Percentiles rank a stretch among this genome's conserved stretches.
phyloP scores from a whole-genome alignment of 2,797 vertebrate genomes.

The Chaenodraco wilsoni region DNA sequence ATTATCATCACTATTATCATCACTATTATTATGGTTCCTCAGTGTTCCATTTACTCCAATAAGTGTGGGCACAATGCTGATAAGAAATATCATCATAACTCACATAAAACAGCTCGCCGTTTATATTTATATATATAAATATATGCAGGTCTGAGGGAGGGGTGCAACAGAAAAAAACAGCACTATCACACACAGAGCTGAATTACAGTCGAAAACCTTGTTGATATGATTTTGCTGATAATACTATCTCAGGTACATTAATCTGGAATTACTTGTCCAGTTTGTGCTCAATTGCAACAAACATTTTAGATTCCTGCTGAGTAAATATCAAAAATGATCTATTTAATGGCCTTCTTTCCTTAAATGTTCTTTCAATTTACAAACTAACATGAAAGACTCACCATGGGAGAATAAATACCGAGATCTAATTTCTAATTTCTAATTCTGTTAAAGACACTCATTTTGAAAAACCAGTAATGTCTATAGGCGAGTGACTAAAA shows the following conservation, averaged over 20 bases:
- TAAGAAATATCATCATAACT: slow-evolving; percentile 47
- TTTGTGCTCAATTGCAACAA: slow-evolving; percentile 83
- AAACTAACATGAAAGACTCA: slow-evolving; percentile 29
- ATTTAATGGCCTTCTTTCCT: slow-evolving; percentile 20
- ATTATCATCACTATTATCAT: slow-evolving; percentile 57
- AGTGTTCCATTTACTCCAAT: slow-evolving; percentile 34
- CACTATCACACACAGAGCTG: slow-evolving; percentile 54
- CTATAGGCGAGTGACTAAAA: slow-evolving; percentile 65
- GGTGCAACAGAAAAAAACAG: slow-evolving; percentile 31
- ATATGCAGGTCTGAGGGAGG: slow-evolving; percentile 32
- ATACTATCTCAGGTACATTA: slow-evolving; percentile 54
- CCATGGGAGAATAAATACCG: slow-evolving; percentile 32
- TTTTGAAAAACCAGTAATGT: slow-evolving; percentile 55
- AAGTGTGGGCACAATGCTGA: slow-evolving; percentile 40
- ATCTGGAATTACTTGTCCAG: slow-evolving; percentile 60
- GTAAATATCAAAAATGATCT: slow-evolving; percentile 33
- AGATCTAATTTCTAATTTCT: slow-evolving; percentile 24
- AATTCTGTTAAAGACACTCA: slow-evolving; percentile 52
- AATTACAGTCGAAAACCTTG: slow-evolving; percentile 34
- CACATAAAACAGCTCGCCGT: slow-evolving; percentile 47
- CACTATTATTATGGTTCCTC: slow-evolving; percentile 5
- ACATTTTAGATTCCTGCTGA: slow-evolving; percentile 66
- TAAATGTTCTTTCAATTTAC: slow-evolving; percentile 21
- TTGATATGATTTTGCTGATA: slow-evolving; percentile 33
- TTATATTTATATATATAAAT: slow-evolving; percentile 4